A percentile compares a stretch with the other conserved stretches of the same genome.
Conservation (phyloP, 1,140 invertebrate genomes). For the Alviniconcha marisindica region DNA sequence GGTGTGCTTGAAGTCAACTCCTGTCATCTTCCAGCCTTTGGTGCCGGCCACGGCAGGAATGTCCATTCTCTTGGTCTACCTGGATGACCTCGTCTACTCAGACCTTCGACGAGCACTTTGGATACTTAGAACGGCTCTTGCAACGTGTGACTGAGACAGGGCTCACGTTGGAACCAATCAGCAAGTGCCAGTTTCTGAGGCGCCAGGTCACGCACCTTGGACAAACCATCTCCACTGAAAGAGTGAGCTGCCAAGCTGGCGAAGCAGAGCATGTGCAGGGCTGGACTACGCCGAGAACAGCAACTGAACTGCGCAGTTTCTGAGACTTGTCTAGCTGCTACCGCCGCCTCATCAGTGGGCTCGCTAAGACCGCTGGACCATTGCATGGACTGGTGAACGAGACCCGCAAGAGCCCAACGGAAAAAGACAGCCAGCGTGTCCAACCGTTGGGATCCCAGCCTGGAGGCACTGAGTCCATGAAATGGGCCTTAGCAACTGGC, state of each 20-base stretch:
- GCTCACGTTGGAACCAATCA: not conserved
- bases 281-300: not conserved
- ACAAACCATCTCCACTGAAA: not conserved
- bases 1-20: not conserved
- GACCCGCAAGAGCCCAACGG: constrained; percentile 14
- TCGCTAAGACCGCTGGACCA: constrained; percentile 55
- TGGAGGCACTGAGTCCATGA: constrained; percentile 46
- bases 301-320: too few relatives aligned
- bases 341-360: constrained; percentile 56
- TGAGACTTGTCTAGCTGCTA: constrained; percentile 60
- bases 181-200: not conserved
- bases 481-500: constrained; percentile 40
- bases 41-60: not conserved
- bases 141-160: not conserved
- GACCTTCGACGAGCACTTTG: not conserved
- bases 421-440: too few relatives aligned
- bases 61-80: not conserved
- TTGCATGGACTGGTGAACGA: constrained; percentile 46
- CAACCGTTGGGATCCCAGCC: too few relatives aligned
- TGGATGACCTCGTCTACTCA: not conserved
- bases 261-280: not conserved
- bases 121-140: not conserved
- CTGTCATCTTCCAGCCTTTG: not conserved
- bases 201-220: not conserved
- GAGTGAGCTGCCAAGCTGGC: not conserved